A percentile compares a stretch with the other conserved stretches of the same genome.
Evolutionary conservation across 2,797 vertebrate genomes (phyloP).

Genomic region (Craterocephalus amniculus): DNA sequence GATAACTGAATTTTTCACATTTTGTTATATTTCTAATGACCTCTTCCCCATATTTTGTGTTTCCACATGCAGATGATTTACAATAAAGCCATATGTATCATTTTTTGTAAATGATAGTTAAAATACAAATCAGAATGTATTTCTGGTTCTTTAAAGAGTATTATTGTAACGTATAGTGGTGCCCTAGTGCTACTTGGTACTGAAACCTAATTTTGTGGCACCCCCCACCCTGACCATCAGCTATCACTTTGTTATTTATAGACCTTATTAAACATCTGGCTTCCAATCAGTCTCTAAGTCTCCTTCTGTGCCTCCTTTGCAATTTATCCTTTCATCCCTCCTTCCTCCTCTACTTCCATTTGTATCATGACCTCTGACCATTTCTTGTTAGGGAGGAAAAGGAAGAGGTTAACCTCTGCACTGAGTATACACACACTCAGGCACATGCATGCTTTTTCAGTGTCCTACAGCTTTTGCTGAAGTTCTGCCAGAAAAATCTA

Average conservation of each 20-base stretch:
- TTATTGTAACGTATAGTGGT: neutral
- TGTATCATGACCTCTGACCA: constrained; percentile 66
- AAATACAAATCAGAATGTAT: too few species aligned
- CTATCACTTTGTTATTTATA: constrained; percentile 69
- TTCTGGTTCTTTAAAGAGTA: too few species aligned
- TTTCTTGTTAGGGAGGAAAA: constrained; percentile 72
- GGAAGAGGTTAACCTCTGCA: constrained; percentile 71
- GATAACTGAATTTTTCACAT: neutral
- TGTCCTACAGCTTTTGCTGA: constrained; percentile 1
- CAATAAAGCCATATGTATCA: too few species aligned
- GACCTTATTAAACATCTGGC: constrained; percentile 70
- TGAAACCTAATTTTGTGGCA: neutral
- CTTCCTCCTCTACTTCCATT: constrained; percentile 67
- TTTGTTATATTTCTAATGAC: neutral
- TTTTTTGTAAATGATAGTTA: too few species aligned
- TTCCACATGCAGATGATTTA: too few species aligned
- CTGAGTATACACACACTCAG: constrained; percentile 26
- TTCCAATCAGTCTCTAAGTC: constrained; percentile 60
- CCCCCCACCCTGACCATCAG: constrained; percentile 15
- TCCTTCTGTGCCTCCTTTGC: constrained; percentile 58
- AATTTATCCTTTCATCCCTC: constrained; percentile 71
- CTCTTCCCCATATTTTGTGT: neutral
- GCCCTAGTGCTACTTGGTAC: neutral
- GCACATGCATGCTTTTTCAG: constrained; percentile 14
- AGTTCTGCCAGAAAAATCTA: constrained; percentile 16